These are phyloP conservation scores for Hirudinaria manillensis DNA, from an alignment of 2,888 invertebrate species.

Conservation along the genomic window DNA sequence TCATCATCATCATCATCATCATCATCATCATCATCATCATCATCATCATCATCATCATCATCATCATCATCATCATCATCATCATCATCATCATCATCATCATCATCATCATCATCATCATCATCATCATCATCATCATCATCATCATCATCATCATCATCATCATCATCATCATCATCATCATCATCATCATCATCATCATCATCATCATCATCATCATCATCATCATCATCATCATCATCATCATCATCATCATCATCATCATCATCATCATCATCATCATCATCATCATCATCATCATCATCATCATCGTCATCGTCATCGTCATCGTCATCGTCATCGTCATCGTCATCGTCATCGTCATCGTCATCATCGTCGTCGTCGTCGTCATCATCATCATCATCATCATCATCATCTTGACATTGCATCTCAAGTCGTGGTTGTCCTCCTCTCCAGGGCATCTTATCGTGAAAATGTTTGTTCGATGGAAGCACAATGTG, in stretches of 20 bases:
- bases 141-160: slow-evolving; percentile 16
- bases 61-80: slow-evolving; percentile 9
- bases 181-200: slow-evolving; percentile 15
- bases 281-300: slow-evolving; percentile 28
- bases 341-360: slow-evolving; percentile 9
- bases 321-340: slow-evolving; percentile 27
- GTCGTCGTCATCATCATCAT: not conserved
- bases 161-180: slow-evolving; percentile 21
- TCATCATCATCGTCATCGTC: slow-evolving; percentile 30
- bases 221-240: slow-evolving; percentile 19
- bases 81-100: slow-evolving; percentile 17
- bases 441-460: too few relatives aligned
- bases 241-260: slow-evolving; percentile 18
- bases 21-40: slow-evolving; percentile 16
- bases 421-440: too few relatives aligned
- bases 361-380: slow-evolving; percentile 21
- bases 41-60: slow-evolving; percentile 23
- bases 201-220: slow-evolving; percentile 20
- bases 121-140: slow-evolving; percentile 19
- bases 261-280: slow-evolving; percentile 15
- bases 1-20: slow-evolving; percentile 8
- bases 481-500: too few relatives aligned
- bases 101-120: slow-evolving; percentile 19
- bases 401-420: not conserved
- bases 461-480: too few relatives aligned